Evolutionary conservation across 1,140 invertebrate genomes (phyloP).

Genomic region (Plutomurus gul): DNA sequence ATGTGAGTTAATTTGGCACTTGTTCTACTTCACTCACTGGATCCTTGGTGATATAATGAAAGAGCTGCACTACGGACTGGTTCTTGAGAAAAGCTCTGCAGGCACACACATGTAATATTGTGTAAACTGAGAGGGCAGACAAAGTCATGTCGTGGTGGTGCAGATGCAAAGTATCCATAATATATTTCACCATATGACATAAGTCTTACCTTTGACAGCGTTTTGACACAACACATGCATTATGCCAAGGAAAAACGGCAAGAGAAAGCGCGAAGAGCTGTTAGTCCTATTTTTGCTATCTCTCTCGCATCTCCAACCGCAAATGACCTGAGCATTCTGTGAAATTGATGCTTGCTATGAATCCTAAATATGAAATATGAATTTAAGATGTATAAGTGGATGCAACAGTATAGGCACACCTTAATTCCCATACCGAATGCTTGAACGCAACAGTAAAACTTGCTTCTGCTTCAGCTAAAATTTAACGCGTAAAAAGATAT

Average conservation of each 20-base stretch:
- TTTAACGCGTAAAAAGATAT: conserved; percentile 7
- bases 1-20: not conserved
- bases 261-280: not conserved
- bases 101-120: not conserved
- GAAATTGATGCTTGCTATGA: no score
- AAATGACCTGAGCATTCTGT: no score
- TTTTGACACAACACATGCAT: not conserved
- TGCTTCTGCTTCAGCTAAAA: not conserved
- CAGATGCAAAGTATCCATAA: not conserved
- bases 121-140: not conserved
- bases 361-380: not conserved
- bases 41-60: not conserved
- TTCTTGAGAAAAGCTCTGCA: not conserved
- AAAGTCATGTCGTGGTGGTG: not conserved
- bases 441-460: not conserved
- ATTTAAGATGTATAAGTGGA: not conserved
- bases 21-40: not conserved
- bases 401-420: not conserved
- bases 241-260: not conserved
- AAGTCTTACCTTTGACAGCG: not conserved
- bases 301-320: no score
- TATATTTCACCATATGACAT: not conserved
- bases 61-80: not conserved
- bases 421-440: not conserved
- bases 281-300: not conserved